Percentiles rank a stretch among this genome's conserved stretches.
phyloP scores from a whole-genome alignment of 1,140 invertebrate genomes.

The Drosophila setifemur region DNA sequence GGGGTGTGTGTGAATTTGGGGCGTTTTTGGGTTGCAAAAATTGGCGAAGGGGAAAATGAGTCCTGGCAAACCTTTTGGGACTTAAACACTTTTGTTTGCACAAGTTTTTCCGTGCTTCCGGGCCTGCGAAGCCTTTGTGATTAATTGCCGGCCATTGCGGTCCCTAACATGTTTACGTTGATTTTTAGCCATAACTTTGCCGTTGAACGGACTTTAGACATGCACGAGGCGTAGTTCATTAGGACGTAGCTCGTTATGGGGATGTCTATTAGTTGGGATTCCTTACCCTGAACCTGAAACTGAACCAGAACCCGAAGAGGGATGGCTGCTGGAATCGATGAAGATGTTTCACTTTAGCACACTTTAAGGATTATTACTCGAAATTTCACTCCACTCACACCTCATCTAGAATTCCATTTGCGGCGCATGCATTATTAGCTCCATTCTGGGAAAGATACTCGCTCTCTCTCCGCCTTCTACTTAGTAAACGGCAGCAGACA shows the following conservation, averaged over 20 bases:
- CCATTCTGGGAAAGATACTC: no score
- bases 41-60: conserved; percentile 5
- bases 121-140: conserved; percentile 44
- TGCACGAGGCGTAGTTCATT: conserved; percentile 67
- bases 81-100: conserved; percentile 65
- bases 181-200: conserved; percentile 63
- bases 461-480: not conserved
- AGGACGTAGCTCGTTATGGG: conserved; percentile 13
- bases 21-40: conserved; percentile 8
- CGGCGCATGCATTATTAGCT: conserved; percentile 46
- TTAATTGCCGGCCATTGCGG: conserved; percentile 62
- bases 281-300: not conserved
- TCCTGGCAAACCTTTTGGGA: conserved; percentile 67
- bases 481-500: conserved; percentile 52
- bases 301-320: not conserved
- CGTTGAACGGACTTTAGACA: conserved; percentile 51
- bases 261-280: conserved; percentile 33
- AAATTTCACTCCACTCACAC: conserved; percentile 13
- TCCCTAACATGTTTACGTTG: conserved; percentile 58
- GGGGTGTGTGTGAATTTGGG: not conserved
- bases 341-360: not conserved
- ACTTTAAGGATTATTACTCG: conserved; percentile 23
- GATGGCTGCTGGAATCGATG: not conserved
- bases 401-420: conserved; percentile 65
- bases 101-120: conserved; percentile 62